These are phyloP conservation scores for Paedocypris micromegethes DNA, from an alignment of 2,797 vertebrate species.

Conservation along the genomic window DNA sequence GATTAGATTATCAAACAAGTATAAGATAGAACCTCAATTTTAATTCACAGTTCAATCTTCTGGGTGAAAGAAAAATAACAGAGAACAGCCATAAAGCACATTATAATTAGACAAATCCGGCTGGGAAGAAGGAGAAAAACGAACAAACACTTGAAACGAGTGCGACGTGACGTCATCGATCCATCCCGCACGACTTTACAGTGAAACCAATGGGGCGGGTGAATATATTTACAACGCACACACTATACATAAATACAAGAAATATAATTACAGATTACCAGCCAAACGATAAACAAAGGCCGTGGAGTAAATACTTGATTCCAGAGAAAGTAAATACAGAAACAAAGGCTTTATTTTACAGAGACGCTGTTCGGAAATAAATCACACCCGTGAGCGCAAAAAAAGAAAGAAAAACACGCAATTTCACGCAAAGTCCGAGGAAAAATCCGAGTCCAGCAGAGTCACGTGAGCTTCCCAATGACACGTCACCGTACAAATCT, in stretches of 20 bases:
- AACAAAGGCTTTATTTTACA: conserved; percentile 64
- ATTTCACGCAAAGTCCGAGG: conserved; percentile 38
- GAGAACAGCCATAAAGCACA: conserved; percentile 90
- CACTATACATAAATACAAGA: conserved; percentile 99
- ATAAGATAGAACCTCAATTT: conserved; percentile 97
- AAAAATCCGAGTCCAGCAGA: conserved; percentile 40
- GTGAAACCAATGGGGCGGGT: conserved; percentile 71
- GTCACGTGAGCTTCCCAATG: conserved; percentile 32
- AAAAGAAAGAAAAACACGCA: conserved; percentile 39
- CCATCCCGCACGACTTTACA: conserved; percentile 89
- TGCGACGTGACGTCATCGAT: conserved; percentile 79
- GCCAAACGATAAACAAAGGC: conserved; percentile 88
- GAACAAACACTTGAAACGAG: conserved; percentile 83
- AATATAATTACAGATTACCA: conserved; percentile 98
- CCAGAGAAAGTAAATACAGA: conserved; percentile 68
- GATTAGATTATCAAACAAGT: conserved; percentile 99
- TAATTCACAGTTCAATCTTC: conserved; percentile 99
- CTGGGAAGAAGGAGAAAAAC: conserved; percentile 60
- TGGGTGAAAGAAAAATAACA: conserved; percentile 81
- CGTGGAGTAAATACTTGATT: conserved; percentile 89
- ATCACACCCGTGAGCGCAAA: conserved; percentile 32
- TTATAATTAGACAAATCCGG: conserved; percentile 91
- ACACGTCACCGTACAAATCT: conserved; percentile 40
- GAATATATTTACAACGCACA: conserved; percentile 99
- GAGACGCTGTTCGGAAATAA: conserved; percentile 60